Evolutionary conservation across 1,140 invertebrate genomes (phyloP), one percentile per base, ranked within the genome.

Genomic region (Halyomorpha halys): DNA sequence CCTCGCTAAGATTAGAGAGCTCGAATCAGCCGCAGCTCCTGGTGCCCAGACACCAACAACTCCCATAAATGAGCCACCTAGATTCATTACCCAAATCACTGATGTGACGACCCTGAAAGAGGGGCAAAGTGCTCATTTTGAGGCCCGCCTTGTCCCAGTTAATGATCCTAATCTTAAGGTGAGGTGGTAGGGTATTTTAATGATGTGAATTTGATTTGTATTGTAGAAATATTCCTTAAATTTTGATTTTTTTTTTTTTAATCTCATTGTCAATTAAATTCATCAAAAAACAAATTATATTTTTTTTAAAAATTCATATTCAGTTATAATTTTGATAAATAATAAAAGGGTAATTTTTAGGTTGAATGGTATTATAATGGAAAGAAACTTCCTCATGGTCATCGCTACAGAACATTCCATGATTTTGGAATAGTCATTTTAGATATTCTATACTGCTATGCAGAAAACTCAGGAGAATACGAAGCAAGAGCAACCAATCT

Each of bases 361-460:
- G 92, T 98, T 9, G 91, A 95, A 75, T 97, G 93, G 93, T 94
- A 87, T 72, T 94, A 90, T 71, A 93, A 97, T 74, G 92, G 91
- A 61, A 90, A 93, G 74, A 92, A 92, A 73, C 76, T 96, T 67
- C 88, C 89, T 0, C 87, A 90, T 74, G 94, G 94, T 25, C 93
- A 97, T 77, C 85, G 94, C 65, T 97, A 94, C 73, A 84, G 92
- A 69, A 96, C 92, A 54, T 94, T 95, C 85, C 92, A 97, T 73
- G 94, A 98, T 73, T 97, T 98, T 77, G 94, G 89, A 65, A 94
- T 96, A 73, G 94, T 97, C 34, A 94, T 96, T 69, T 79, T 98
- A 65, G 94, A 97, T 71, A 95, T 98, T 66, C 76, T 97, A 1
- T 98, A 97, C 73, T 96, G 92, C 69, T 97, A 97, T 72, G 91